These are phyloP conservation scores for Thereva unica DNA, from an alignment of 2,888 invertebrate genomes.

Conservation along the genomic window DNA sequence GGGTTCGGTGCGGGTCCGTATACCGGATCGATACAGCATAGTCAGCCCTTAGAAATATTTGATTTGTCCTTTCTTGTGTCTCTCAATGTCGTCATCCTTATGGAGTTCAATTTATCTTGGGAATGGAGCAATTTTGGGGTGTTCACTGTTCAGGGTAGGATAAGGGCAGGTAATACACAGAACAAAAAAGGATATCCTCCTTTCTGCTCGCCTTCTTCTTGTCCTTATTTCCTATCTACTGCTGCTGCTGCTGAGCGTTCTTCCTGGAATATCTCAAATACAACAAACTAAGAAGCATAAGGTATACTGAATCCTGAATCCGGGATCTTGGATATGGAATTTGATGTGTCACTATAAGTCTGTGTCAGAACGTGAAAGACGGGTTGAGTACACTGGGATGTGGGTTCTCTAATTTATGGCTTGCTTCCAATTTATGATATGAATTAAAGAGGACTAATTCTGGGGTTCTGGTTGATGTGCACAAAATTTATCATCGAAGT, in stretches of 20 bases:
- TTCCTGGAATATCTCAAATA: too few relatives aligned
- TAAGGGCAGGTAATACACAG: slow-evolving; percentile 16
- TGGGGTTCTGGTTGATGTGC: slow-evolving; percentile 11
- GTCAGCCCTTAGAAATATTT: slow-evolving; percentile 30
- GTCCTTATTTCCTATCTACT: too few relatives aligned
- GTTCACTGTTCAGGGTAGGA: slow-evolving; percentile 7
- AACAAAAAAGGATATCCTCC: slow-evolving; percentile 21
- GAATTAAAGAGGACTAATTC: slow-evolving; percentile 31
- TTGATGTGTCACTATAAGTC: slow-evolving; percentile 32
- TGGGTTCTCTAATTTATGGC: slow-evolving; percentile 28
- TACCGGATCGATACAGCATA: slow-evolving; percentile 27
- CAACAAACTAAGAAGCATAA: background rate
- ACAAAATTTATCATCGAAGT: slow-evolving; percentile 29
- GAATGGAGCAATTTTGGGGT: slow-evolving; percentile 30
- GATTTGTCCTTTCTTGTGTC: slow-evolving; percentile 16
- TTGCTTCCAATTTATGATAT: slow-evolving; percentile 32
- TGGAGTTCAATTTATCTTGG: slow-evolving; percentile 30
- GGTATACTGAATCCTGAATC: slow-evolving; percentile 16
- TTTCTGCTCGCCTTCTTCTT: background rate
- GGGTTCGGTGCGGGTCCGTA: too few relatives aligned
- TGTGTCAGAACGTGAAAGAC: slow-evolving; percentile 2
- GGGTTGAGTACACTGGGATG: slow-evolving; percentile 7
- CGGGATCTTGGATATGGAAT: slow-evolving; percentile 19
- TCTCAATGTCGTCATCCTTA: slow-evolving; percentile 16
- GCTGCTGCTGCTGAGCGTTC: too few relatives aligned